Evolutionary conservation across 1,140 invertebrate genomes (phyloP).

Genomic region (Patella vulgata): DNA sequence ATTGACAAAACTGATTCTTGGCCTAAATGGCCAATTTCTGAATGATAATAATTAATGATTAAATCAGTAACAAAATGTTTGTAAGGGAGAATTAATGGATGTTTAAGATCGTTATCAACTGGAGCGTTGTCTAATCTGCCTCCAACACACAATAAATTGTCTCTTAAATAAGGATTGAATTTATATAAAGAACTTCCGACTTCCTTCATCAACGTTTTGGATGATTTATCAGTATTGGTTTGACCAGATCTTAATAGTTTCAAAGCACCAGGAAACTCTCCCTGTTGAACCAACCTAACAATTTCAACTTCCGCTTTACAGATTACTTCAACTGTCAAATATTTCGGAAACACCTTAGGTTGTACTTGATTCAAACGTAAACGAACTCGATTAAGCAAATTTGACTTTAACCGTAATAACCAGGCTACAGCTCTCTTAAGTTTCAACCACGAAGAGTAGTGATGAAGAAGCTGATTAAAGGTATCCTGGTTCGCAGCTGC

Average conservation of each 20-base stretch:
- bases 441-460: conserved; percentile 15
- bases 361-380: no score
- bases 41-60: conserved; percentile 10
- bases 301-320: conserved; percentile 10
- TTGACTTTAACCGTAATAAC: background rate
- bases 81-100: conserved; percentile 29
- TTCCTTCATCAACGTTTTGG: no score
- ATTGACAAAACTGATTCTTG: conserved; percentile 13
- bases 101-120: conserved; percentile 13
- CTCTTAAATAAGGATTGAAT: conserved; percentile 18
- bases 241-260: background rate
- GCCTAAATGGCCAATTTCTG: conserved; percentile 10
- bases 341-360: no score
- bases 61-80: conserved; percentile 6
- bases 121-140: conserved; percentile 12
- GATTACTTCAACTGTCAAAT: background rate
- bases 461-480: conserved; percentile 4
- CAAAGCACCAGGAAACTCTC: conserved; percentile 15
- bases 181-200: no score
- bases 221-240: conserved; percentile 3
- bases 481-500: background rate
- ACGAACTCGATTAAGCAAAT: background rate
- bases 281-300: conserved; percentile 4
- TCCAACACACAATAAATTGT: conserved; percentile 23
- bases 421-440: conserved; percentile 14